Conservation (phyloP, 2,888 invertebrate genomes). For the Automeris io region DNA sequence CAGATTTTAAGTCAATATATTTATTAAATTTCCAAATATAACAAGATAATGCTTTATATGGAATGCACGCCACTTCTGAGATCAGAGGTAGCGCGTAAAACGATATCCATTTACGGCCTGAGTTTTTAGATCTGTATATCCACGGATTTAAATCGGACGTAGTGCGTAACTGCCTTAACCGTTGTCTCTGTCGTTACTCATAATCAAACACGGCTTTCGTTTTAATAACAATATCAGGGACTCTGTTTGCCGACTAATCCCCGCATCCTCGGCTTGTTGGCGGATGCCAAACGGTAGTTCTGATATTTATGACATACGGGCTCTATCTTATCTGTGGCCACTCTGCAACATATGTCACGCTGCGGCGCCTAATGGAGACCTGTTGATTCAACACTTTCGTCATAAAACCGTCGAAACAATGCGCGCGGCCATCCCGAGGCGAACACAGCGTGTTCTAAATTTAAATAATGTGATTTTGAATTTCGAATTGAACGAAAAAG, state of each 20-base stretch:
- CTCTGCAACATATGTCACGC: slow-evolving; percentile 67
- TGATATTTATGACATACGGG: slow-evolving; percentile 68
- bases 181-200: slow-evolving; percentile 54
- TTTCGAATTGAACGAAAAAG: slow-evolving; percentile 18
- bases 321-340: slow-evolving; percentile 72
- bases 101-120: no score
- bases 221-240: slow-evolving; percentile 53
- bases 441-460: slow-evolving; percentile 56
- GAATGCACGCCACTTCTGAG: no score
- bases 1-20: no score
- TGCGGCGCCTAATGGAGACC: slow-evolving; percentile 61
- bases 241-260: slow-evolving; percentile 65
- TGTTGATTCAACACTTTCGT: slow-evolving; percentile 62
- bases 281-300: slow-evolving; percentile 70
- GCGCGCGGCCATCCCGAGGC: slow-evolving; percentile 30
- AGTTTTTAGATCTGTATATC: no score
- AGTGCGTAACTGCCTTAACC: no score
- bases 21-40: no score
- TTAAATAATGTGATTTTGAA: no score
- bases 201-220: slow-evolving; percentile 54
- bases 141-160: no score
- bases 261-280: slow-evolving; percentile 54
- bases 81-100: no score
- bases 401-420: slow-evolving; percentile 47
- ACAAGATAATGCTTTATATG: no score